These are phyloP conservation scores for Phaedon cochleariae DNA, from an alignment of 2,888 invertebrate species.

Conservation along the genomic window DNA sequence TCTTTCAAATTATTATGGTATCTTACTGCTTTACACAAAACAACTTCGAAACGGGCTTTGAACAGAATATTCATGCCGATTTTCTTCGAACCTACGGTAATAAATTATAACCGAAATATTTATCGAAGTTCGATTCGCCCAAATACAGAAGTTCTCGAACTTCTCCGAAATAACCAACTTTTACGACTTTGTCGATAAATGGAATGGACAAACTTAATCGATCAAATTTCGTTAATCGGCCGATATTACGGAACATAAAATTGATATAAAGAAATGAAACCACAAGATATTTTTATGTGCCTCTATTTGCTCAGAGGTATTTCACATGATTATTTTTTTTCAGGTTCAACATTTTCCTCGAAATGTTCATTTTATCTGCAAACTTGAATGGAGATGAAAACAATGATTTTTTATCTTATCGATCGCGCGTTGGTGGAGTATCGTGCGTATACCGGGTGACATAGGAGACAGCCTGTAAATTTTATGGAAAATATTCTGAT, in stretches of 20 bases:
- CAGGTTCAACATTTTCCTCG: no score
- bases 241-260: background rate
- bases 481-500: no score
- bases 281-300: background rate
- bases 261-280: conserved; percentile 9
- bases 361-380: no score
- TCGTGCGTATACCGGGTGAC: no score
- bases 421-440: no score
- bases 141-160: background rate
- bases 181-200: conserved; percentile 15
- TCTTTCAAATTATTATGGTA: no score
- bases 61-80: background rate
- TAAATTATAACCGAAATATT: background rate
- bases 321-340: conserved; percentile 1
- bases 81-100: background rate
- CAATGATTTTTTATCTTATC: no score
- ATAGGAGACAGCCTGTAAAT: no score
- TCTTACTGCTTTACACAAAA: no score
- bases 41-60: no score
- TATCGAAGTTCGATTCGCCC: background rate
- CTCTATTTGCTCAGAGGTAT: no score
- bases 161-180: background rate
- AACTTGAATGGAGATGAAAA: no score
- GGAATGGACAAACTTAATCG: conserved; percentile 18
- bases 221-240: conserved; percentile 16